Evolutionary conservation across 2,797 vertebrate species (phyloP).

Genomic region (Pseudopleuronectes americanus): DNA sequence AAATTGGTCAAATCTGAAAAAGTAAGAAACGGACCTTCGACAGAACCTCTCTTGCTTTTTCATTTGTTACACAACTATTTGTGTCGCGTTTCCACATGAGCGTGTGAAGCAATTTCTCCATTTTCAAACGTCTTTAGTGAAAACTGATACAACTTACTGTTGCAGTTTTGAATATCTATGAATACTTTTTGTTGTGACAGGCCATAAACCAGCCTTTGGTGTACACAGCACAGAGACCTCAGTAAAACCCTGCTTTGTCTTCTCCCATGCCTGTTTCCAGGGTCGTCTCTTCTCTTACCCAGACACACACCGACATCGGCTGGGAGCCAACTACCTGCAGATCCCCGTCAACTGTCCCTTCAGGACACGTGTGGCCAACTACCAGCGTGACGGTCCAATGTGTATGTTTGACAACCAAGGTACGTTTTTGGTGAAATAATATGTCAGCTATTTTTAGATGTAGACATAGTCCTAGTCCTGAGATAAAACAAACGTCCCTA

Average conservation of each 20-base stretch:
- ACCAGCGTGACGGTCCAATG: constrained; percentile 96
- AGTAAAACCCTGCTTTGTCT: not conserved
- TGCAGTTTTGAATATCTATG: no score
- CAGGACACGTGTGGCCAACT: constrained; percentile 90
- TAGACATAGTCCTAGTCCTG: no score
- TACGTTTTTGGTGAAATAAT: constrained; percentile 50
- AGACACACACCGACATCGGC: constrained; percentile 94
- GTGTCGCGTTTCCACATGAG: no score
- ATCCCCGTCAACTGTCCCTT: constrained; percentile 96
- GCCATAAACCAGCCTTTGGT: not conserved
- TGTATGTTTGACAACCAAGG: constrained; percentile 93
- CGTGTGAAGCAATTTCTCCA: no score
- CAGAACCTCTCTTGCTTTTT: no score
- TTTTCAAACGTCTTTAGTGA: no score
- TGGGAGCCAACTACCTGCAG: constrained; percentile 96
- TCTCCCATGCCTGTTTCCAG: constrained; percentile 25
- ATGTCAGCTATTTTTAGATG: no score
- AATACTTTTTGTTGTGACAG: not conserved
- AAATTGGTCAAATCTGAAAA: no score
- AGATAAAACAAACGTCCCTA: no score
- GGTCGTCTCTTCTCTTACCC: constrained; percentile 95
- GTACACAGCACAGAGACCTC: not conserved
- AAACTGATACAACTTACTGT: no score
- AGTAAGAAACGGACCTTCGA: no score
- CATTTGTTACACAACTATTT: no score